Evolutionary conservation across 2,888 invertebrate species (phyloP).

Genomic region (Sympetrum striolatum): DNA sequence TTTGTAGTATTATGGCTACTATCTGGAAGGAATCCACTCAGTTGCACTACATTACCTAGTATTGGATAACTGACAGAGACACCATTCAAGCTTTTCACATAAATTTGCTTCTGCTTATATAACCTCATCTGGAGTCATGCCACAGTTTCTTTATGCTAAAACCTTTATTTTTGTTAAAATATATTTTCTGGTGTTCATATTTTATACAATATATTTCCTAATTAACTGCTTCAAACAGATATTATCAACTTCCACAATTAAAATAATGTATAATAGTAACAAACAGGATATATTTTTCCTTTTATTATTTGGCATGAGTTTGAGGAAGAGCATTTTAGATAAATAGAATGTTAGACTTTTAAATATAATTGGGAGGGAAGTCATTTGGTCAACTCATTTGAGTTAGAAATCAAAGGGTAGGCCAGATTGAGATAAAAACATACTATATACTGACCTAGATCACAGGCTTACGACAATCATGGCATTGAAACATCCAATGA

Average conservation of each 20-base stretch:
- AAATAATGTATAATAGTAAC: background rate
- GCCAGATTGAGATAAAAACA: conserved; percentile 8
- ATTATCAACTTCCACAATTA: background rate
- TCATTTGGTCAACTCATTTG: conserved; percentile 7
- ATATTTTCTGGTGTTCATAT: conserved; percentile 3
- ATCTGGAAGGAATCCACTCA: background rate
- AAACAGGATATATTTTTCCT: background rate
- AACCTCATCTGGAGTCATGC: background rate
- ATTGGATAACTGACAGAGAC: background rate
- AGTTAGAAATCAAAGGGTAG: background rate
- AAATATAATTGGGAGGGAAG: background rate
- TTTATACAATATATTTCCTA: background rate
- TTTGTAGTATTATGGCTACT: background rate
- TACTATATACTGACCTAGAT: conserved; percentile 15
- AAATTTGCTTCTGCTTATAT: background rate
- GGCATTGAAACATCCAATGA: conserved; percentile 24
- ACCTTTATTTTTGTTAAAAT: conserved; percentile 6
- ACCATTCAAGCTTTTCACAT: background rate
- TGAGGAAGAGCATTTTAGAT: conserved; percentile 27
- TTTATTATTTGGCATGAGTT: conserved; percentile 21
- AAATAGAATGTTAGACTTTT: conserved; percentile 14
- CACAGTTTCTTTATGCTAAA: conserved; percentile 2
- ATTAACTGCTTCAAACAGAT: background rate
- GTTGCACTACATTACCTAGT: background rate
- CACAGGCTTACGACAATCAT: conserved; percentile 31